These are phyloP conservation scores for Xenentodon cancila DNA, from an alignment of 2,797 vertebrate species.

Conservation along the genomic window DNA sequence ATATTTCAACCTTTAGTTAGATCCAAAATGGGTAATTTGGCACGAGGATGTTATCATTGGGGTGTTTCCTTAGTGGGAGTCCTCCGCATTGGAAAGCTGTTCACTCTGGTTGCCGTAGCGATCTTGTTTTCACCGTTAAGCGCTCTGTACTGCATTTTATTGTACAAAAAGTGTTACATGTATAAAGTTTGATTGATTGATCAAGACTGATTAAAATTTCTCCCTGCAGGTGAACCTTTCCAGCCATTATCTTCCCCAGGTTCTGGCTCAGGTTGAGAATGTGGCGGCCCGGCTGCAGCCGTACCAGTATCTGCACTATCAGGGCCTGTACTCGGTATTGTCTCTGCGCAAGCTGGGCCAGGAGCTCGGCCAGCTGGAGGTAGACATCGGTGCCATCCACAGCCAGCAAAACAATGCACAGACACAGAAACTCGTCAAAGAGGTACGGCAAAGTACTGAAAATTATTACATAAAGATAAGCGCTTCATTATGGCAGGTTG, in stretches of 20 bases:
- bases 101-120: too few species aligned
- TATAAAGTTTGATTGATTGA: too few species aligned
- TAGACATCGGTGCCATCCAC: slow-evolving; percentile 46
- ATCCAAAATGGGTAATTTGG: too few species aligned
- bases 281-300: slow-evolving; percentile 62
- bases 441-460: slow-evolving; percentile 67
- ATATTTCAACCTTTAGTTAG: too few species aligned
- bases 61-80: too few species aligned
- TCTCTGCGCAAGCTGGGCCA: slow-evolving; percentile 56
- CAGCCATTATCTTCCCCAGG: slow-evolving; percentile 50
- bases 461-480: background rate
- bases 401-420: slow-evolving; percentile 35
- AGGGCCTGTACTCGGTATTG: slow-evolving; percentile 66
- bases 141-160: too few species aligned
- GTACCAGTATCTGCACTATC: slow-evolving; percentile 64
- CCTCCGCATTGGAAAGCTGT: too few species aligned
- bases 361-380: slow-evolving; percentile 66
- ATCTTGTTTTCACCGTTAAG: too few species aligned
- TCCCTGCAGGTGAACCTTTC: slow-evolving; percentile 56
- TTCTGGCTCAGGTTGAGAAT: slow-evolving; percentile 56
- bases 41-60: too few species aligned
- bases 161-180: too few species aligned
- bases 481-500: background rate
- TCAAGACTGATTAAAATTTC: background rate
- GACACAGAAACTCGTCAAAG: slow-evolving; percentile 57